These are phyloP conservation scores for Platerodrilus igneus DNA, from an alignment of 2,888 invertebrate species.

Conservation along the genomic window DNA sequence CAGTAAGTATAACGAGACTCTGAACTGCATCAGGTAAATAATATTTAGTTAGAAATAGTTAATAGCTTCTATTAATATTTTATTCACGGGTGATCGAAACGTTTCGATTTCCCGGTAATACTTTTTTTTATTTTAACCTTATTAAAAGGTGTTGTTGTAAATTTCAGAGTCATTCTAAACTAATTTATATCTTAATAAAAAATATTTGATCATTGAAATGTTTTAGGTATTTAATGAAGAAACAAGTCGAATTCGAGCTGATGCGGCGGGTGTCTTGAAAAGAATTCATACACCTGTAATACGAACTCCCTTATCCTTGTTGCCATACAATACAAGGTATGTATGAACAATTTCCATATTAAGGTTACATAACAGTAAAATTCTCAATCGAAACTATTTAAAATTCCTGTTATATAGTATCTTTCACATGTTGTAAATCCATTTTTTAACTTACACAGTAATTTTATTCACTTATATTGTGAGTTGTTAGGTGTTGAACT, in stretches of 20 bases:
- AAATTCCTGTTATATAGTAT: not conserved
- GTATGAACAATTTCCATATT: constrained; percentile 38
- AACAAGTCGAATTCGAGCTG: constrained; percentile 73
- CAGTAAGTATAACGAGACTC: constrained; percentile 23
- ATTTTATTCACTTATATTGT: too few relatives aligned
- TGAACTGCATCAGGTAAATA: too few relatives aligned
- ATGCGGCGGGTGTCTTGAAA: constrained; percentile 68
- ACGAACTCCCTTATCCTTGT: constrained; percentile 59
- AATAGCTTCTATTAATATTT: constrained; percentile 6
- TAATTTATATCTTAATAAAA: too few relatives aligned
- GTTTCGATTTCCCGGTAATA: constrained; percentile 16
- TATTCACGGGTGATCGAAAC: constrained; percentile 7
- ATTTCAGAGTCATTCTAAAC: too few relatives aligned
- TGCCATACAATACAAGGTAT: constrained; percentile 59
- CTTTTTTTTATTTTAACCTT: too few relatives aligned
- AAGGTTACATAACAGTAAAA: too few relatives aligned
- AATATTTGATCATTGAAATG: constrained; percentile 14
- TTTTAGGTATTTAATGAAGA: constrained; percentile 78
- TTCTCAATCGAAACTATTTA: constrained; percentile 13
- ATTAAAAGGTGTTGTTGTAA: too few relatives aligned
- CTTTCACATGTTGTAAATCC: too few relatives aligned
- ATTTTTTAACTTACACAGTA: constrained; percentile 24
- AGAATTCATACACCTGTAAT: constrained; percentile 73
- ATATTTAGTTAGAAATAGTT: too few relatives aligned
- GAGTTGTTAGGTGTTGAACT: too few relatives aligned